Base-by-base conservation (phyloP, 1,140 invertebrate species). In the Amphibalanus amphitrite region DNA sequence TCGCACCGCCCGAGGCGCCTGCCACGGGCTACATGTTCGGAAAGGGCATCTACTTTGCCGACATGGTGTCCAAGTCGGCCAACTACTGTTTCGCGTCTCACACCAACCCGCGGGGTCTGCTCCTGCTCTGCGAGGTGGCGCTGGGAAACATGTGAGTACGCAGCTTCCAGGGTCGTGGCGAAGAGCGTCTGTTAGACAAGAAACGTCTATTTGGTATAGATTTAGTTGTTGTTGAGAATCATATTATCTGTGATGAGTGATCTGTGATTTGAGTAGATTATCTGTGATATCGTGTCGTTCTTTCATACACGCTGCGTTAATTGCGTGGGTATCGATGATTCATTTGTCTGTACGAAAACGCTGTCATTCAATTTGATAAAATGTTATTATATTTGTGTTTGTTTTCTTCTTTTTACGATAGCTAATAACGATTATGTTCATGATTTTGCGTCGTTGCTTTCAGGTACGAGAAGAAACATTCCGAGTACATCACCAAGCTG, bases 1-100 rank as follows among this genome's bases (percentile, higher is more conserved):
- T 99, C 78, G 97, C 97, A 69, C 95, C 95, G 0, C 92, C 92
- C 3, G 93, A 97, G 84, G 94, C 94, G 3, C 93, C 93, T 10
- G 86, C 87, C 47, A 93, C 92, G 40, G 95, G 96, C 75, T 98
- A 98, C 82, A 98, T 98, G 97, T 99, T 99, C 81, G 96, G 96
- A 70, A 95, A 94, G 82, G 91, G 90, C 78, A 86, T 88, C 67
- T 98, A 98, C 80, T 98, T 98, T 82, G 95, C 96, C 4, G 96
- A 99, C 80, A 97, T 98, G 93, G 94, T 98, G 0, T 95, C 93
- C 0, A 99, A 99, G 80, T 97, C 95, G 1, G 96, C 96, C 0
- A 98, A 98, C 80, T 99, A 99, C 80, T 98, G 97, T 82, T 88
- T 85, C 74, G 90, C 94, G 1, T 87, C 83, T 69, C 81, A 81